Evolutionary conservation across 2,797 vertebrate species (phyloP), one percentile per base, ranked within the genome.

Genomic region (Crypturellus tataupa): DNA sequence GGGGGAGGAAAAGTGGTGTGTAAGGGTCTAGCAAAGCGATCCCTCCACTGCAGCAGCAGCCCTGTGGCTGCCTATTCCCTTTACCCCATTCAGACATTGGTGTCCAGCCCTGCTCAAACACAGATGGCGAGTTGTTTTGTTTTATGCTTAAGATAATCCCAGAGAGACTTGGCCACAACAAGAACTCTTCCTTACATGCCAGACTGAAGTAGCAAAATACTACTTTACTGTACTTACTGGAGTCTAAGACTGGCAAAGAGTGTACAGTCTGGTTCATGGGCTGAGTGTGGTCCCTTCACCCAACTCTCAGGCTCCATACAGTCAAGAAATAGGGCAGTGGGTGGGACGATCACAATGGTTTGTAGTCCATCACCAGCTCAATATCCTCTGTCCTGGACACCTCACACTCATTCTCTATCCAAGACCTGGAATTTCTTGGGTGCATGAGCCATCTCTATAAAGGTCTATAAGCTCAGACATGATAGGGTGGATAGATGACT

Each of bases 21-120:
- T 39, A 14, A 39, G 11, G 15, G 17, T 8, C 46, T 27, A 69
- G 67, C 16, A 49, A 35, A 19, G 33, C 20, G 47, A 2, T 9
- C 21, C 13, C 69, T 49, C 47, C 13, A 7, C n/a, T 23, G 56
- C 0, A 0, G 21, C 25, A 42, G 67, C 19, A 80, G 12, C 20
- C 47, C 67, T 0, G 0, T 21, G 31, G 9, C 40, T 63, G 18
- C 5, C 0, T 10, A 4, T 15, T 64, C 29, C 69, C 17, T 46
- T 85, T 65, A 25, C 21, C 31, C 13, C 17, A 2, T 46, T 35
- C 44, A 67, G 64, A 33, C 64, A 39, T 8, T 37, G 40, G n/a
- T 55, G 53, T 63, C 37, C 40, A 68, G 13, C 29, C 19, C 56
- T 16, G 44, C 20, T 27, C 47, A 79, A 68, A 76, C 15, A 7